Evolutionary conservation across 2,797 vertebrate genomes (phyloP), one percentile per base, ranked within the genome.

Genomic region (Coregonus sp.): DNA sequence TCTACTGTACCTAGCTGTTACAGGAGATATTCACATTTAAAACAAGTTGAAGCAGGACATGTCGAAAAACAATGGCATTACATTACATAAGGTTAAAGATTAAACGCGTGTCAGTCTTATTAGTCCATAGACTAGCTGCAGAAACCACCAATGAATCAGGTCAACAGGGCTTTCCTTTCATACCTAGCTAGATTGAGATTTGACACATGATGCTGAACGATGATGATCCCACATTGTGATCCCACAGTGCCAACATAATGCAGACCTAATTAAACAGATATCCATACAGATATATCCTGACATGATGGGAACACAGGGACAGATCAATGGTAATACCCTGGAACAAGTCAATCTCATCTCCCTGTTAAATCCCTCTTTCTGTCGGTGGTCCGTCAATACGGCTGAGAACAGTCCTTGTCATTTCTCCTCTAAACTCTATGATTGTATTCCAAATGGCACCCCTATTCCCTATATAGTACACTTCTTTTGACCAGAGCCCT

Each of bases 41-140:
- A 65, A 70, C 61, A 79, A 72, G 29, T 67, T 35, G 29, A 78
- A 67, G 20, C 73, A 40, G 20, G 79, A 15, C 11, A 15, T 66
- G n/a, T 66, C 11, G 29, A 47, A 31, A 66, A 66, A 33, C 4
- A 12, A 33, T 0, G 65, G 56, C 7, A 20, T 59, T 7, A n/a
- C 7, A 66, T 11, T 15, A 31, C 29, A 74, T 5, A 74, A 72
- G 72, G 67, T 70, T 73, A 31, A 25, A 69, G 70, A 75, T 84
- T 73, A 59, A 4, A 59, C 1, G 2, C n/a, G 54, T 65, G 68
- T 59, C 37, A 12, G 70, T 2, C 31, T 1, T 84, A 47, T 79
- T 83, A 85, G 81, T 82, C 75, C 70, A 12, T 4, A 70, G 20
- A 79, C 78, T 50, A 67, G 69, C 47, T 78, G 47, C 51, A 83